Evolutionary conservation across 1,140 invertebrate species (phyloP), one percentile per base, ranked within the genome.

Genomic region (Heliothis virescens): DNA sequence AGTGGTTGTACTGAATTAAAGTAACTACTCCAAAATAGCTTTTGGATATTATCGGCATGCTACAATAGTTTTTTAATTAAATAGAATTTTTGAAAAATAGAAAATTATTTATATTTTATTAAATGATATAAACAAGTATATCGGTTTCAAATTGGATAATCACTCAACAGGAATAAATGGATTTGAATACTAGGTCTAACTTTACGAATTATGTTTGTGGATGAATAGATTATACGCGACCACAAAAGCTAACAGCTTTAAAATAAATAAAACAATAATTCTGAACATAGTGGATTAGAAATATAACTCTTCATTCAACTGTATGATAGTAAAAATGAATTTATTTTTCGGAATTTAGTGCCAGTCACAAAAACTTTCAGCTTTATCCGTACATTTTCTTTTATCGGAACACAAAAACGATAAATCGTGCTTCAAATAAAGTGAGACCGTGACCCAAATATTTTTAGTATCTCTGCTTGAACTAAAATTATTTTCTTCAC

Each of bases 241-340:
- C 57, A 59, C 18, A 16, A 21, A 7, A 62, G 18, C 13, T 29
- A 62, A 34, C 21, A 29, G 34, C 12, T 29, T 34, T 62, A 29
- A 62, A 62, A 34, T 62, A 57, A 62, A 62, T 62, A 57, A 62
- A 62, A 34, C 59, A 62, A 15, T 34, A 18, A 29, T 13, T 12
- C 5, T 62, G 59, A n/a, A 10, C 3, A 21, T 2, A 59, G 7
- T 9, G 34, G 5, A 21, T 59, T 59, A 18, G 11, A 55, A 16
- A 57, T 7, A 57, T 11, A 18, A 21, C 11, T 41, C 3, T 41
- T 41, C 3, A 41, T 41, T 5, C 34, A 41, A 41, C 34, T 5
- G 34, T 4, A 41, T 41, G 34, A 41, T 41, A 41, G 34, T 41
- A 41, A 41, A 34, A 7, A 41, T 41, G 34, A 41, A 41, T 41